Evolutionary conservation across 1,140 invertebrate genomes (phyloP), one percentile per base, ranked within the genome.

Genomic region (Pogonognathellus flavescens): DNA sequence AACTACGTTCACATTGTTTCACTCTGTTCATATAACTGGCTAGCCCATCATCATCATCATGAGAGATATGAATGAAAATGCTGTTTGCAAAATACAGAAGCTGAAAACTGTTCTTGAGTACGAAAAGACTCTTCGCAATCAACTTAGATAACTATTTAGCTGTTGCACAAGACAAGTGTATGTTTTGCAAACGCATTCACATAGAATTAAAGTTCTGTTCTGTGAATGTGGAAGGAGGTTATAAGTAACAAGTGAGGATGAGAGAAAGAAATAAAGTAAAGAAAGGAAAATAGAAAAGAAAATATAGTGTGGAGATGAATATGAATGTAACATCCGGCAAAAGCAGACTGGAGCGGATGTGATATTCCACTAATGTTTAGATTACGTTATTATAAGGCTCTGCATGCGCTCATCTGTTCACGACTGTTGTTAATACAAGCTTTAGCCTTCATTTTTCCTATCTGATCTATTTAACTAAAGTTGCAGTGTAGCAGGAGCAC

Each of bases 311-410:
- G 6, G 66, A 49, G 0, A 16, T 22, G 60, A 62, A 41, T 41
- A 41, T 66, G 11, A 55, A 55, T 62, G 8, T 62, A 62, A 62
- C 59, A 62, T 62, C 59, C 59, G 59, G 41, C 11, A 18, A n/a
- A 18, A 25, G 80, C 18, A 22, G 66, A 57, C 11, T n/a, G n/a
- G 49, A 80, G 55, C 81, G 82, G 81, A 86, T 83, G 70, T 76
- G 31, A 76, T 76, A 82, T 60, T 66, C 31, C 31, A 41, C 82
- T 82, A 84, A 84, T 84, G 83, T 84, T 84, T 84, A 80, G 83
- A 84, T 84, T 84, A 66, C 70, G 59, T 80, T 57, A 60, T 82
- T n/a, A 49, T 52, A n/a, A 62, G 59, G 31, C 13, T 76, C 31
- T 76, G 41, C 41, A 25, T 80, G 1, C 72, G 52, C 81, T 66